These are phyloP conservation scores for Sinosuthora webbiana DNA, from an alignment of 2,113 vertebrate genomes.

Conservation along the genomic window DNA sequence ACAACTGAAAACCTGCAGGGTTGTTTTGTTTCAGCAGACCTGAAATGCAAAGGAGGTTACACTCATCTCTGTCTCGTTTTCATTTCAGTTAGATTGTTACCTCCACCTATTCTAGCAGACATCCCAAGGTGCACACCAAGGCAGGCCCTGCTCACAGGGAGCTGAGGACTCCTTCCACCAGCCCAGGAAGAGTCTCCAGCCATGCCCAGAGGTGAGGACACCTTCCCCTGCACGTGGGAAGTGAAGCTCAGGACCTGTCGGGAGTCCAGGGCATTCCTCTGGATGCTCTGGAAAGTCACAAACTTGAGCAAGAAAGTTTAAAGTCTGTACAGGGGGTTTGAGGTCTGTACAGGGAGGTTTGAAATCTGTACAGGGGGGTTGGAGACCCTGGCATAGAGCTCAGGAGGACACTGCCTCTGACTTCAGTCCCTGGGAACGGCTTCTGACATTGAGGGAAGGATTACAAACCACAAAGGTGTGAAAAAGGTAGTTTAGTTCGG, in stretches of 20 bases:
- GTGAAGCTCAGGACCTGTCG: not conserved
- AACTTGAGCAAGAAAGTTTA: too few species aligned
- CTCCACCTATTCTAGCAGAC: accelerated
- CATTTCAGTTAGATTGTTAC: not conserved
- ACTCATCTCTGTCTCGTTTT: not conserved
- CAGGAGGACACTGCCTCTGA: too few species aligned
- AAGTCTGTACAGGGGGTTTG: too few species aligned
- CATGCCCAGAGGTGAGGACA: not conserved
- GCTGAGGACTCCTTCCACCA: not conserved
- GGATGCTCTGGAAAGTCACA: too few species aligned
- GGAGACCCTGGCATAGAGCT: too few species aligned
- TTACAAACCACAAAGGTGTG: too few species aligned
- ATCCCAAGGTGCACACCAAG: not conserved
- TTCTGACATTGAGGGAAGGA: too few species aligned
- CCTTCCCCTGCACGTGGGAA: not conserved
- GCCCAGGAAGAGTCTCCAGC: not conserved
- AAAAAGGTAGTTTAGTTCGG: too few species aligned
- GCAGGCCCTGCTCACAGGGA: not conserved
- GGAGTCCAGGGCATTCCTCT: too few species aligned
- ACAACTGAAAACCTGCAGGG: not conserved
- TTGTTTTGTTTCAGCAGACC: not conserved
- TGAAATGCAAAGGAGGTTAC: not conserved
- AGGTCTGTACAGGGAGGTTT: too few species aligned
- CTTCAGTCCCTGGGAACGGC: too few species aligned
- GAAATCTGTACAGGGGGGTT: too few species aligned